phyloP scores from a whole-genome alignment of 2,888 invertebrate species.

The Ceramica pisi region DNA sequence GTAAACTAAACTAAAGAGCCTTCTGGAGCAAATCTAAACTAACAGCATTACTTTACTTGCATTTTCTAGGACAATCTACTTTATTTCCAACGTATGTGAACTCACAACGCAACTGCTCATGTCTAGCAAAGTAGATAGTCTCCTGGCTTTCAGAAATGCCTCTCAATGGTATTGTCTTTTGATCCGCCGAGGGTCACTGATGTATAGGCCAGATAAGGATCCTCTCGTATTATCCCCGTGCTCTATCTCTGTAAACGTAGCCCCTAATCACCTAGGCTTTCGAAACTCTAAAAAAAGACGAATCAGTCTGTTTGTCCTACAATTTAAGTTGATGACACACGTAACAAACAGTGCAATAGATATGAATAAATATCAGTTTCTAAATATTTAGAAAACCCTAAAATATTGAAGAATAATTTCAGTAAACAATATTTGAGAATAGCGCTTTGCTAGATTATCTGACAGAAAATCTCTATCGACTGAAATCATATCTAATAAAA shows the following conservation, averaged over 20 bases:
- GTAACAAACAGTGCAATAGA: slow-evolving; percentile 13
- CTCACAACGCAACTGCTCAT: slow-evolving; percentile 41
- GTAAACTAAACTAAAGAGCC: slow-evolving; percentile 24
- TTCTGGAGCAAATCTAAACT: slow-evolving; percentile 10
- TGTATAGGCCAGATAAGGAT: slow-evolving; percentile 70
- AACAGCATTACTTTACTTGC: slow-evolving; percentile 9
- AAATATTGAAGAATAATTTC: too few species aligned
- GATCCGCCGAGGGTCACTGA: slow-evolving; percentile 60
- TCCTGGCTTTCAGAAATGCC: slow-evolving; percentile 59
- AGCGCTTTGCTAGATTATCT: neutral
- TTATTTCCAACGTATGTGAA: slow-evolving; percentile 49
- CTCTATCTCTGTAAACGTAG: slow-evolving; percentile 68
- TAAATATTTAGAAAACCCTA: neutral
- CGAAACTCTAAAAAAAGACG: slow-evolving; percentile 48
- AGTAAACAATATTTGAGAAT: too few species aligned
- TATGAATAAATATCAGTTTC: neutral
- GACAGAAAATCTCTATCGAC: neutral
- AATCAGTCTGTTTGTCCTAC: slow-evolving; percentile 48
- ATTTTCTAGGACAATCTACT: slow-evolving; percentile 31
- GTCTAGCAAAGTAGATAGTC: slow-evolving; percentile 41
- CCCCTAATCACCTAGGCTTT: slow-evolving; percentile 53
- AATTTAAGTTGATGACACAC: slow-evolving; percentile 30
- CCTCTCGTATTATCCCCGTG: slow-evolving; percentile 68
- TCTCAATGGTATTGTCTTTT: slow-evolving; percentile 67
- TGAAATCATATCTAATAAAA: neutral